phyloP scores from a whole-genome alignment of 2,797 vertebrate genomes.

The Fratercula arctica region DNA sequence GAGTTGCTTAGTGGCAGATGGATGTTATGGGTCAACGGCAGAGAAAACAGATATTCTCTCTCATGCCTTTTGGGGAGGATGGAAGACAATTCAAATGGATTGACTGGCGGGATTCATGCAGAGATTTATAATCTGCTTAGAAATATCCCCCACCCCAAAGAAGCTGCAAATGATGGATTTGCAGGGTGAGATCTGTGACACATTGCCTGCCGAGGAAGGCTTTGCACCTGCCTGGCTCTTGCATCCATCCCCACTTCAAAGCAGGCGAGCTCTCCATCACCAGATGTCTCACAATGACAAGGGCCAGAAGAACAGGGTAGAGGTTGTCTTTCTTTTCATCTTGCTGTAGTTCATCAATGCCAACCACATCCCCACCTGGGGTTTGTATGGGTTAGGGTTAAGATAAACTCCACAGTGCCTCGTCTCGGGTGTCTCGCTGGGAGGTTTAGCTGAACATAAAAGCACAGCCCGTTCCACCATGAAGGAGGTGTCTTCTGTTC shows the following conservation, averaged over 20 bases:
- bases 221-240: neutral
- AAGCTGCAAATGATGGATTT: neutral
- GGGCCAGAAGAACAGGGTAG: neutral
- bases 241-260: neutral
- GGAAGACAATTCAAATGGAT: neutral
- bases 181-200: neutral
- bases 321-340: neutral
- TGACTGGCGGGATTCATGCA: neutral
- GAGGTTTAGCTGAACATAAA: neutral
- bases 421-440: rapidly evolving
- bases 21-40: neutral
- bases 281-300: rapidly evolving
- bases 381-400: neutral
- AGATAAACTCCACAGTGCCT: neutral
- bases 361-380: rapidly evolving
- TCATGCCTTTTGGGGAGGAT: neutral
- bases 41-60: neutral
- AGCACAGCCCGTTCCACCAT: neutral
- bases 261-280: neutral
- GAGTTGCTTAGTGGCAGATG: neutral
- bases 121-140: neutral
- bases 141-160: neutral
- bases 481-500: neutral
- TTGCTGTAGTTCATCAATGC: neutral
- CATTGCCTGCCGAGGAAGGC: neutral